Conservation (phyloP, 2,888 invertebrate genomes). For the Xestia ashworthii region DNA sequence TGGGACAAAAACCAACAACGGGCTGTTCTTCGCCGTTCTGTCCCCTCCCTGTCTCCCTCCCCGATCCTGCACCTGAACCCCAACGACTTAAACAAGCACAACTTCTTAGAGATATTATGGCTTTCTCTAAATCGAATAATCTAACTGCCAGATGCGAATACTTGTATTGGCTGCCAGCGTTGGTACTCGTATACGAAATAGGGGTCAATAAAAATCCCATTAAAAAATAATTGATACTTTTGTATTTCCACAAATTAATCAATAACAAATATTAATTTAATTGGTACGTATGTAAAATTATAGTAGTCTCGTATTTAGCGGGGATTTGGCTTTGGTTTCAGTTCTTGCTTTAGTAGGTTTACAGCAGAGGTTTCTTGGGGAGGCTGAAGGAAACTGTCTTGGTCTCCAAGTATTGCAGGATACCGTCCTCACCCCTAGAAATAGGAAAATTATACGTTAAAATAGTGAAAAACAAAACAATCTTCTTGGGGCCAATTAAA, state of each 20-base stretch:
- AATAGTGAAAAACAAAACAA: constrained; percentile 7
- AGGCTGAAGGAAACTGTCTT: constrained; percentile 94
- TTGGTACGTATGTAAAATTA: constrained; percentile 29
- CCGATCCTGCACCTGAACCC: too few species aligned
- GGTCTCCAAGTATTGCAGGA: constrained; percentile 94
- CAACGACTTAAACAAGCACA: background rate
- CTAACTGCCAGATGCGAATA: too few species aligned
- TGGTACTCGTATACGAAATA: background rate
- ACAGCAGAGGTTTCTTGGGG: constrained; percentile 86
- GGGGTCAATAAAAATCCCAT: background rate
- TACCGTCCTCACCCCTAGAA: constrained; percentile 94
- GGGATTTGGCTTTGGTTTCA: constrained; percentile 28
- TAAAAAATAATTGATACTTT: constrained; percentile 35
- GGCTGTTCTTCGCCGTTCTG: too few species aligned
- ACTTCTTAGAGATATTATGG: background rate
- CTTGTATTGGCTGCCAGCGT: background rate
- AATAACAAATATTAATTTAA: constrained; percentile 34
- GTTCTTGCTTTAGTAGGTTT: constrained; percentile 59
- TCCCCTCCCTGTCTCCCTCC: too few species aligned
- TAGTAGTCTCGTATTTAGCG: constrained; percentile 29
- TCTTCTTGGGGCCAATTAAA: background rate
- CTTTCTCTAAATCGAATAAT: background rate
- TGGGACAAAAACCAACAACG: too few species aligned
- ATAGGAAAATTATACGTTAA: background rate
- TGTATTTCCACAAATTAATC: constrained; percentile 47